Percentiles rank a stretch among this genome's conserved stretches.
These are phyloP conservation scores for Chaenogobius annularis DNA, from an alignment of 2,113 vertebrate genomes.

Conservation along the genomic window DNA sequence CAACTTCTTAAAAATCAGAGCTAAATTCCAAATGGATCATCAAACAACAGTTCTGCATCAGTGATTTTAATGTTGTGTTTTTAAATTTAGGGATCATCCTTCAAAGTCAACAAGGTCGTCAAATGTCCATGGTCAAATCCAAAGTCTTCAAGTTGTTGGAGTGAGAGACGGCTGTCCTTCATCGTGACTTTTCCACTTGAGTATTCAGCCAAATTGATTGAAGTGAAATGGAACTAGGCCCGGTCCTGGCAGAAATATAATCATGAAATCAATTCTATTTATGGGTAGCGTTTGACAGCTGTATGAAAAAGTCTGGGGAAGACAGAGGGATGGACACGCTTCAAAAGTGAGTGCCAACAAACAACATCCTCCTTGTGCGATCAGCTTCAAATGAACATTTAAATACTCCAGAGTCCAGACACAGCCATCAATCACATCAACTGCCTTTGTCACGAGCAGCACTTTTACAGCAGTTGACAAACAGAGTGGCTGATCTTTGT, in stretches of 20 bases:
- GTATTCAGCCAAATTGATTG: slow-evolving; percentile 42
- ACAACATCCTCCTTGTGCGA: slow-evolving; percentile 2
- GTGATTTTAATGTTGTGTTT: background rate
- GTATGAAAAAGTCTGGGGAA: slow-evolving; percentile 35
- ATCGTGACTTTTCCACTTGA: slow-evolving; percentile 29
- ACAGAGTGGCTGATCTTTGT: background rate
- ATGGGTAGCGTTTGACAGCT: slow-evolving; percentile 45
- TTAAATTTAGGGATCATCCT: background rate
- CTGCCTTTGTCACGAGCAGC: slow-evolving; percentile 1
- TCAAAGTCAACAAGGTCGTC: slow-evolving; percentile 16
- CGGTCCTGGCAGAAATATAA: slow-evolving; percentile 33
- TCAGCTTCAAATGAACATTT: slow-evolving; percentile 12
- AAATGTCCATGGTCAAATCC: slow-evolving; percentile 9
- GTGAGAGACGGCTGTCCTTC: slow-evolving; percentile 13
- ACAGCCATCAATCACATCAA: slow-evolving; percentile 17
- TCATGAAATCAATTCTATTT: slow-evolving; percentile 48
- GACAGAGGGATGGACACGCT: slow-evolving; percentile 23
- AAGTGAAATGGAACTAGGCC: slow-evolving; percentile 39
- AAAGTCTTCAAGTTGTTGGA: slow-evolving; percentile 1
- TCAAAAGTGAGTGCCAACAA: slow-evolving; percentile 21
- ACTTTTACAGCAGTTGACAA: background rate
- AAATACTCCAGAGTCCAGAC: slow-evolving; percentile 10
- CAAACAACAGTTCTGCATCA: background rate
- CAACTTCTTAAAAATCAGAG: background rate
- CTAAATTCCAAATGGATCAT: background rate